A percentile compares a stretch with the other conserved stretches of the same genome.
Evolutionary conservation across 2,888 invertebrate species (phyloP).

Genomic region (Spisula solida): DNA sequence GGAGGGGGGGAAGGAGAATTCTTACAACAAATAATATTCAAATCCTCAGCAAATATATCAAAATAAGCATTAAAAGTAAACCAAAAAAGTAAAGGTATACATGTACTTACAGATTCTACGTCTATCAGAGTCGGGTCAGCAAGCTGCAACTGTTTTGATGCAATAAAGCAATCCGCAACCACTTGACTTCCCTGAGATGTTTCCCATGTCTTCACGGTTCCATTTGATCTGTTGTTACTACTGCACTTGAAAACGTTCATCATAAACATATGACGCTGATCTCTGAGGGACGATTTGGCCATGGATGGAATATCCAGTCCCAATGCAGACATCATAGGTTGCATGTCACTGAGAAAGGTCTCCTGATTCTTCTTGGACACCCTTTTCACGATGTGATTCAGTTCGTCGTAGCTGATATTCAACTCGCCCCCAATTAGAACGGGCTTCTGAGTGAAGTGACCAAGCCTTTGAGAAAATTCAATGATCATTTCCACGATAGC

Average conservation of each 20-base stretch:
- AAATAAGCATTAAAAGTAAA: no score
- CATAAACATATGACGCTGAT: conserved; percentile 21
- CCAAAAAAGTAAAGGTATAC: no score
- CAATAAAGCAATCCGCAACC: conserved; percentile 41
- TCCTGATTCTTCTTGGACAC: neutral
- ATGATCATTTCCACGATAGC: conserved; percentile 8
- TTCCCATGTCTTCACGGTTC: conserved; percentile 30
- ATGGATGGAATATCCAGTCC: conserved; percentile 14
- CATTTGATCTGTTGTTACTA: neutral
- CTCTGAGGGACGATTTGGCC: conserved; percentile 7
- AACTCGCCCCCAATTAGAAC: conserved; percentile 39
- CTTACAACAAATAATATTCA: no score
- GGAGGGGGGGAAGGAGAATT: no score
- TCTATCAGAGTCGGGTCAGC: conserved; percentile 36
- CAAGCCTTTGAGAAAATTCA: conserved; percentile 27
- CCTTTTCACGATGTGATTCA: conserved; percentile 24
- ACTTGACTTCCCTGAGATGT: neutral
- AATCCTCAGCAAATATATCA: no score
- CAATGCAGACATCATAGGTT: conserved; percentile 16
- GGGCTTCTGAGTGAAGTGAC: conserved; percentile 10
- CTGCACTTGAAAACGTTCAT: conserved; percentile 37
- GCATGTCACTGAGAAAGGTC: neutral
- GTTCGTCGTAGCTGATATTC: neutral
- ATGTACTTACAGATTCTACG: conserved; percentile 36
- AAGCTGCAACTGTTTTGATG: conserved; percentile 31